Conservation (phyloP, 2,113 vertebrate genomes). For the Colinus virginianus region DNA sequence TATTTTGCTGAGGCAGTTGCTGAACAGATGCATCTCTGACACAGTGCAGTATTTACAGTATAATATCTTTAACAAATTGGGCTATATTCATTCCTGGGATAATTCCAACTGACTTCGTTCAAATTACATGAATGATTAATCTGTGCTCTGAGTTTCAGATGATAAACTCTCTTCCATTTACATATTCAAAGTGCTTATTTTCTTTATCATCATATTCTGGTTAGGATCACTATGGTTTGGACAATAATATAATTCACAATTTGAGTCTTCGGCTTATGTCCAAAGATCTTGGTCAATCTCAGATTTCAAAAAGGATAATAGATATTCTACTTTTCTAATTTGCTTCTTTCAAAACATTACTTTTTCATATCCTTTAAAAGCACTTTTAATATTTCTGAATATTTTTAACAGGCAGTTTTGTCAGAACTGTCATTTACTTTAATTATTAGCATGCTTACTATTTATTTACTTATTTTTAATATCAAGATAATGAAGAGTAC, state of each 20-base stretch:
- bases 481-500: not conserved
- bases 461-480: not conserved
- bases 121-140: constrained; percentile 19
- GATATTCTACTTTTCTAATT: not conserved
- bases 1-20: constrained; percentile 28
- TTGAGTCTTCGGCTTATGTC: not conserved
- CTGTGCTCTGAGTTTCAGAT: not conserved
- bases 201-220: not conserved
- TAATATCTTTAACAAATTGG: constrained; percentile 37
- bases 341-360: not conserved
- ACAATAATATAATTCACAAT: not conserved
- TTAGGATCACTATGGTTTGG: not conserved
- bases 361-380: not conserved
- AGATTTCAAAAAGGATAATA: not conserved
- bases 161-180: not conserved
- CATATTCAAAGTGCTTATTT: not conserved
- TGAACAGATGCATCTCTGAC: constrained; percentile 23
- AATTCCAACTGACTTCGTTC: constrained; percentile 37
- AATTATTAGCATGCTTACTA: not conserved
- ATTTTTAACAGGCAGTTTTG: not conserved
- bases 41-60: constrained; percentile 17
- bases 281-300: not conserved
- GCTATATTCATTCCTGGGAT: not conserved
- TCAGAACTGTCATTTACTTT: not conserved
- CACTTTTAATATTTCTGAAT: not conserved